phyloP scores from a whole-genome alignment of 2,888 invertebrate species.

The Caradrina clavipalpis region DNA sequence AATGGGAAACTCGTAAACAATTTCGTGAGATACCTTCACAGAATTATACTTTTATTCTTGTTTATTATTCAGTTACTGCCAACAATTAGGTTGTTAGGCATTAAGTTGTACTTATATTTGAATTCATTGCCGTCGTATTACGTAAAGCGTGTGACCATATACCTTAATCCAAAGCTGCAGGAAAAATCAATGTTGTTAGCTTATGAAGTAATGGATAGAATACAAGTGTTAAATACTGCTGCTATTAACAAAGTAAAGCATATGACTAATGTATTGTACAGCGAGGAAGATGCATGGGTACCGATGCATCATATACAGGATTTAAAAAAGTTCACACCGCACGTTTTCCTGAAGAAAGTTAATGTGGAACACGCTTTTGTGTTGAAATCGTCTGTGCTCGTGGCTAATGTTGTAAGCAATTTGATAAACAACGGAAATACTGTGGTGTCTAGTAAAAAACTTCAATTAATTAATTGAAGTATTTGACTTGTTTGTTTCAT shows the following conservation, averaged over 20 bases:
- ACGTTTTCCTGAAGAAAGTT: constrained; percentile 33
- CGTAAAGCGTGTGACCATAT: constrained; percentile 38
- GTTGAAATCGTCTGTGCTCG: constrained; percentile 38
- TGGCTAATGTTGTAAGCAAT: constrained; percentile 33
- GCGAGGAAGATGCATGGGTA: constrained; percentile 49
- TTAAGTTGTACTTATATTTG: constrained; percentile 39
- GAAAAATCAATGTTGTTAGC: constrained; percentile 49
- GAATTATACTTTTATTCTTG: constrained; percentile 47
- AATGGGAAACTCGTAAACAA: constrained; percentile 52
- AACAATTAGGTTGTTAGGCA: constrained; percentile 23
- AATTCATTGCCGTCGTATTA: constrained; percentile 47
- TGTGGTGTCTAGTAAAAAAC: background rate
- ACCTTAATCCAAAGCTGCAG: constrained; percentile 46
- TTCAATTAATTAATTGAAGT: background rate
- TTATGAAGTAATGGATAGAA: constrained; percentile 49
- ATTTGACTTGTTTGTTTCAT: background rate
- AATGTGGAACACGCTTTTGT: constrained; percentile 55
- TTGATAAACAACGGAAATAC: constrained; percentile 35
- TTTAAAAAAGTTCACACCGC: constrained; percentile 36
- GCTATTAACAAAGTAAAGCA: constrained; percentile 53
- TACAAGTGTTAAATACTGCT: constrained; percentile 38
- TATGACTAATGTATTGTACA: constrained; percentile 52
- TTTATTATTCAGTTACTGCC: constrained; percentile 45
- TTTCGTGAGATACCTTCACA: constrained; percentile 42
- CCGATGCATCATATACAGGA: constrained; percentile 54